phyloP scores from a whole-genome alignment of 2,888 invertebrate genomes.

The Phania funesta region DNA sequence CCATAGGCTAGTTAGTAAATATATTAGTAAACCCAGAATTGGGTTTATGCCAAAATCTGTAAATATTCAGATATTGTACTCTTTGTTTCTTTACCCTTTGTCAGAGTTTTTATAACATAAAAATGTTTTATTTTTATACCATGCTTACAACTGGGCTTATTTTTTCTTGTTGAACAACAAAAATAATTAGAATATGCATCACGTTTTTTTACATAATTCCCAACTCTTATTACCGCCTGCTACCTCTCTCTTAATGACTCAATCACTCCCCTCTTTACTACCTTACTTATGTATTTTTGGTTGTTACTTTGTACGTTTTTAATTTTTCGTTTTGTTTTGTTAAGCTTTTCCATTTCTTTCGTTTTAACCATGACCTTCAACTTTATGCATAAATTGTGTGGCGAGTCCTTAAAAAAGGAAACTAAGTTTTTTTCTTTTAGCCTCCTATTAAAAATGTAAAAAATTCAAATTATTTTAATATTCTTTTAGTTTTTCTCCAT shows the following conservation, averaged over 20 bases:
- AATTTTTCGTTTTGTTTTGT: background rate
- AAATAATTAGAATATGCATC: too few species aligned
- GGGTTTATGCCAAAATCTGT: background rate
- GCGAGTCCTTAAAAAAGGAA: slow-evolving; percentile 11
- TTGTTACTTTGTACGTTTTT: background rate
- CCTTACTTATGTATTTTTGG: slow-evolving; percentile 8
- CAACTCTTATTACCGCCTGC: background rate
- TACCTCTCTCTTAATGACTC: slow-evolving; percentile 2
- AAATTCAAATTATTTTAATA: slow-evolving; percentile 31
- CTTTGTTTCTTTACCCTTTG: background rate
- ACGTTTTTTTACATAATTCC: background rate
- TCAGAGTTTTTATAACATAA: too few species aligned
- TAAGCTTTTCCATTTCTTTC: slow-evolving; percentile 12
- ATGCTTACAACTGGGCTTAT: too few species aligned
- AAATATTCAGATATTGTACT: too few species aligned
- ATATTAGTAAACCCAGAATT: too few species aligned
- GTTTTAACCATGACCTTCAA: slow-evolving; percentile 43
- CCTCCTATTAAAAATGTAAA: slow-evolving; percentile 32
- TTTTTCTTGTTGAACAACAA: too few species aligned
- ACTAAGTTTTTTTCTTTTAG: background rate
- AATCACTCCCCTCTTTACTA: background rate
- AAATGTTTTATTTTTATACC: too few species aligned
- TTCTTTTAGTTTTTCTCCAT: background rate
- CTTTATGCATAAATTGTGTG: slow-evolving; percentile 19
- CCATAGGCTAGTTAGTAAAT: too few species aligned